Percentiles rank a stretch among this genome's conserved stretches.
phyloP scores from a whole-genome alignment of 2,113 vertebrate species.

The Ginglymostoma cirratum region DNA sequence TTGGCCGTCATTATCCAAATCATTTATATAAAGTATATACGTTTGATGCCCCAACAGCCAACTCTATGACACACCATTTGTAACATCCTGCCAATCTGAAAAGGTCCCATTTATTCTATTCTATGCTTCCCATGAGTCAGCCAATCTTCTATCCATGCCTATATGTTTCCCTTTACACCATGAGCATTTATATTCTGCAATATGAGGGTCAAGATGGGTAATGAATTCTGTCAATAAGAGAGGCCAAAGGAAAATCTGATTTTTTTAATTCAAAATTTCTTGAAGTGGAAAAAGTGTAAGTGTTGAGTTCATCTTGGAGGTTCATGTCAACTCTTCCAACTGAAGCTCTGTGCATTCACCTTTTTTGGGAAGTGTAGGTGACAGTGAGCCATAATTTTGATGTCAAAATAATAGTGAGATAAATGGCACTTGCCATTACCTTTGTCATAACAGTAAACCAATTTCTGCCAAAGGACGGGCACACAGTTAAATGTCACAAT shows the following conservation, averaged over 20 bases:
- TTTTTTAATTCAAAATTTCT: background rate
- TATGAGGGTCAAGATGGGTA: background rate
- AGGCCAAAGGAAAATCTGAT: background rate
- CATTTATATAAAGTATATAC: too few species aligned
- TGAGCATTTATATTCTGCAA: too few species aligned
- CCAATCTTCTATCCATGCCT: too few species aligned
- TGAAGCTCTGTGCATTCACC: background rate
- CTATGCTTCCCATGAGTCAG: too few species aligned
- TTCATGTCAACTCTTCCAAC: background rate
- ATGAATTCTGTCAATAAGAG: background rate
- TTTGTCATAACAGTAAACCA: background rate
- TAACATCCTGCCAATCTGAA: too few species aligned
- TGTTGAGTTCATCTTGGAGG: background rate
- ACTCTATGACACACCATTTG: too few species aligned
- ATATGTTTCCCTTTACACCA: too few species aligned
- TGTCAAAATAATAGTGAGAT: background rate
- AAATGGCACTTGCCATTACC: background rate
- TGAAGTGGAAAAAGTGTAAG: background rate
- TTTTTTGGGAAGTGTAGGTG: background rate
- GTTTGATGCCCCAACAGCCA: too few species aligned
- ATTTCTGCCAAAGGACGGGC: background rate
- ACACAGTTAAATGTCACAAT: background rate
- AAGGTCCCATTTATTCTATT: too few species aligned
- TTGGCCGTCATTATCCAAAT: too few species aligned
- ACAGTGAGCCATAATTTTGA: background rate